Conservation (phyloP, 1,140 invertebrate species). For the Drosophila micromelanica region DNA sequence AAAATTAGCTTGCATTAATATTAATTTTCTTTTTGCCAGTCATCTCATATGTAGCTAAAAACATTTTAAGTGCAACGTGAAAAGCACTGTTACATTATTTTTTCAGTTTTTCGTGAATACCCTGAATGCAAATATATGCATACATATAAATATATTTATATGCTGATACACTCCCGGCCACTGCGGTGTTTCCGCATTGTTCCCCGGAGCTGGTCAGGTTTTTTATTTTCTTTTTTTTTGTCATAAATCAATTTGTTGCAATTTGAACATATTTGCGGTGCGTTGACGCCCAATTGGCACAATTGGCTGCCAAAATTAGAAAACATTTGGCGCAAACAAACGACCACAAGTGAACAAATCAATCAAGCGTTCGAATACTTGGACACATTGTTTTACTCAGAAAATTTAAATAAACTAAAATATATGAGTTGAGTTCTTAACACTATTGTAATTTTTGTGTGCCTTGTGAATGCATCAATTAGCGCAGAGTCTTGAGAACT, state of each 20-base stretch:
- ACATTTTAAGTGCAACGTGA: conserved; percentile 10
- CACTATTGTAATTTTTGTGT: no score
- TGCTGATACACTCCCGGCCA: conserved; percentile 13
- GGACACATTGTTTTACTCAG: conserved; percentile 9
- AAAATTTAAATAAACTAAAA: not conserved
- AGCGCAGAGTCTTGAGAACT: no score
- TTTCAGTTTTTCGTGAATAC: conserved; percentile 11
- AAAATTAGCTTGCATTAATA: conserved; percentile 43
- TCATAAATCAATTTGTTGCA: conserved; percentile 80
- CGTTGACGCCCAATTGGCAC: conserved; percentile 62
- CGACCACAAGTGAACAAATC: conserved; percentile 43
- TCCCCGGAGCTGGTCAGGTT: conserved; percentile 5
- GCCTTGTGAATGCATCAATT: no score
- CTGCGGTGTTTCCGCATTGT: conserved; percentile 63
- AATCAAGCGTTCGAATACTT: conserved; percentile 47
- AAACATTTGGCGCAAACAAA: conserved; percentile 39
- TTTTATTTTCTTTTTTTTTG: conserved; percentile 13
- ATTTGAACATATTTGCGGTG: conserved; percentile 52
- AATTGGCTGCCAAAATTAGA: conserved; percentile 54
- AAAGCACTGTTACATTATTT: conserved; percentile 21
- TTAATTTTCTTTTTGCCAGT: conserved; percentile 41
- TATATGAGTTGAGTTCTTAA: no score
- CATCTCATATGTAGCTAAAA: conserved; percentile 43
- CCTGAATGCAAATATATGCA: conserved; percentile 22
- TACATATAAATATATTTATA: conserved; percentile 10